Evolutionary conservation across 2,888 invertebrate genomes (phyloP), one percentile per base, ranked within the genome.

Genomic region (Drosophila siamana): DNA sequence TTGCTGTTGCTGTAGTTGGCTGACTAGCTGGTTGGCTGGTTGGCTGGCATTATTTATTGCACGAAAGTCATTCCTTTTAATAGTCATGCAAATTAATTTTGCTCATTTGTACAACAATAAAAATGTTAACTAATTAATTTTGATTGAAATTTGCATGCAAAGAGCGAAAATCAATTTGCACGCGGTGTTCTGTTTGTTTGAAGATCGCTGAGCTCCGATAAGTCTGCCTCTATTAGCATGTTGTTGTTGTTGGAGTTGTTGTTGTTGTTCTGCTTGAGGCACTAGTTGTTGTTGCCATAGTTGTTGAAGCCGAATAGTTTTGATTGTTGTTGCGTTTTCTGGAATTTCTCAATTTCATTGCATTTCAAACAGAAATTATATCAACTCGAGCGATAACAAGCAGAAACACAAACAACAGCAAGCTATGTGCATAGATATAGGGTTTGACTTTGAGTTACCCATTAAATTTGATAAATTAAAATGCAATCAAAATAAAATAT

Each of bases 61-160:
- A 80, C 87, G 89, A 84, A 84, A 84, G 88, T 86, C 88, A 84
- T 88, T 86, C 88, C 77, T 77, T 79, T 89, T 90, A 86, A 89
- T 90, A 86, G 84, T 88, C 88, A 88, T 88, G 90, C 90, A 90
- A 88, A 90, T 88, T 90, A 89, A 89, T 88, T 88, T 89, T 84
- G 79, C 82, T 87, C 90, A 91, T 91, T 90, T 89, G 90, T 90
- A 83, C 81, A 89, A 86, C 86, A 90, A 91, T 91, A 90, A 90
- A 89, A 90, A 90, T 90, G 87, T 89, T 88, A 80, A 84, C 90
- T 90, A 90, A 90, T 90, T 90, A 90, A 90, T 90, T 90, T 90
- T 89, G 91, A 90, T 91, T 91, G 89, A 83, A 89, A 90, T 90
- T 90, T 90, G 91, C 90, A 90, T 91, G 90, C 89, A 78, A 85